phyloP scores from a whole-genome alignment of 2,888 invertebrate genomes.

The Cactoblastis cactorum region DNA sequence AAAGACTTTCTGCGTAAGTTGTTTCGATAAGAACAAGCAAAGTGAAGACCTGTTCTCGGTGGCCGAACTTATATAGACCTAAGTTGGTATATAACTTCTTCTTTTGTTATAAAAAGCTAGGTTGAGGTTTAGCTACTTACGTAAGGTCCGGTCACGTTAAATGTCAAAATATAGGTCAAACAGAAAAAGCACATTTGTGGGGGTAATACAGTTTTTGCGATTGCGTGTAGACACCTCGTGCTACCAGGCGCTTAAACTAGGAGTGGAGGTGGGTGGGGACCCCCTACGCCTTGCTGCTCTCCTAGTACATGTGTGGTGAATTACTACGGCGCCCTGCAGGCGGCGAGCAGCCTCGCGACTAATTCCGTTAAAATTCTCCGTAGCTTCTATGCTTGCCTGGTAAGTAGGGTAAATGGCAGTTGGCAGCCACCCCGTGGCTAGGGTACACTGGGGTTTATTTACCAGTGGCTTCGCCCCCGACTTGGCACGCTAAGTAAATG shows the following conservation, averaged over 20 bases:
- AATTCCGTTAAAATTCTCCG: slow-evolving; percentile 78
- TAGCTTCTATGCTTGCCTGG: slow-evolving; percentile 67
- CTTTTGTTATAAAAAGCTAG: not conserved
- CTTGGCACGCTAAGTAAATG: slow-evolving; percentile 37
- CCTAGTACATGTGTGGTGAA: slow-evolving; percentile 57
- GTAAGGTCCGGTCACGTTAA: slow-evolving; percentile 11
- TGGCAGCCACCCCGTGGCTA: slow-evolving; percentile 32
- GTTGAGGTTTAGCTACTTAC: not conserved
- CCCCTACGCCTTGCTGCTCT: slow-evolving; percentile 23
- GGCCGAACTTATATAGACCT: too few species aligned
- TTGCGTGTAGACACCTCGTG: slow-evolving; percentile 68
- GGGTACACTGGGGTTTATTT: slow-evolving; percentile 40
- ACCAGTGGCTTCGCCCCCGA: slow-evolving; percentile 39
- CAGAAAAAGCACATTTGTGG: slow-evolving; percentile 17
- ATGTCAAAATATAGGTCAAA: slow-evolving; percentile 20
- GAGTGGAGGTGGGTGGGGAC: slow-evolving; percentile 56
- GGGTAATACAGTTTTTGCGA: slow-evolving; percentile 53
- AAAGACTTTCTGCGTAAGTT: too few species aligned
- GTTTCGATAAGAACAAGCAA: too few species aligned
- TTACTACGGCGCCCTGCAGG: slow-evolving; percentile 76
- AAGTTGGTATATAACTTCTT: too few species aligned
- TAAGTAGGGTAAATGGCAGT: slow-evolving; percentile 71
- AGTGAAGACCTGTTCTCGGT: too few species aligned
- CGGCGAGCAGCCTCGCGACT: slow-evolving; percentile 60
- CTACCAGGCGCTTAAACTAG: slow-evolving; percentile 64